phyloP scores from a whole-genome alignment of 2,888 invertebrate species.

The Leptinotarsa haldemani region DNA sequence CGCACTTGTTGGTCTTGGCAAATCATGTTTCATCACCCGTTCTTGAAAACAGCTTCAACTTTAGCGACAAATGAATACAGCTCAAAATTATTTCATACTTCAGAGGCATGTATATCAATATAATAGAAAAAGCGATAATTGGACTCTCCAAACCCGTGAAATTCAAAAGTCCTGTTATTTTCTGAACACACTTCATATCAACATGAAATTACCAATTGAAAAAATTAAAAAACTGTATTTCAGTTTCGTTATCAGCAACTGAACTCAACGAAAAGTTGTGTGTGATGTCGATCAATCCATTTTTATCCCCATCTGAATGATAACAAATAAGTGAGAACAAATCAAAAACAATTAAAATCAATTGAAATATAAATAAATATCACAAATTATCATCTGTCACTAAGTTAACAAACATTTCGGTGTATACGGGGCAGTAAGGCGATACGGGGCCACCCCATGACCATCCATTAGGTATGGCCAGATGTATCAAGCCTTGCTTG shows the following conservation, averaged over 20 bases:
- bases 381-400: slow-evolving; percentile 57
- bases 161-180: too few relatives aligned
- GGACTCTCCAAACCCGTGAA: too few relatives aligned
- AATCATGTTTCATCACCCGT: too few relatives aligned
- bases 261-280: background rate
- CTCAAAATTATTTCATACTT: too few relatives aligned
- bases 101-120: too few relatives aligned
- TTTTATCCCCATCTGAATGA: slow-evolving; percentile 16
- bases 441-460: slow-evolving; percentile 84
- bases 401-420: slow-evolving; percentile 70
- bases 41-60: too few relatives aligned
- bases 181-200: too few relatives aligned
- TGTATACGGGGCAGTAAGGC: slow-evolving; percentile 81
- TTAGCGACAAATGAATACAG: too few relatives aligned
- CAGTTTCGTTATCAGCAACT: background rate
- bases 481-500: slow-evolving; percentile 77
- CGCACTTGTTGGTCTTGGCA: too few relatives aligned
- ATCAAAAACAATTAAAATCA: slow-evolving; percentile 51
- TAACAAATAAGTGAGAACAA: slow-evolving; percentile 30
- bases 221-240: background rate
- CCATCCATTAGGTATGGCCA: slow-evolving; percentile 87
- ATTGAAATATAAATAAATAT: slow-evolving; percentile 55
- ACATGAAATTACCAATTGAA: too few relatives aligned
- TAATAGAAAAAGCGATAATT: too few relatives aligned
- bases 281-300: background rate